Evolutionary conservation across 1,140 invertebrate genomes (phyloP).

Genomic region (Camponotus pennsylvanicus): DNA sequence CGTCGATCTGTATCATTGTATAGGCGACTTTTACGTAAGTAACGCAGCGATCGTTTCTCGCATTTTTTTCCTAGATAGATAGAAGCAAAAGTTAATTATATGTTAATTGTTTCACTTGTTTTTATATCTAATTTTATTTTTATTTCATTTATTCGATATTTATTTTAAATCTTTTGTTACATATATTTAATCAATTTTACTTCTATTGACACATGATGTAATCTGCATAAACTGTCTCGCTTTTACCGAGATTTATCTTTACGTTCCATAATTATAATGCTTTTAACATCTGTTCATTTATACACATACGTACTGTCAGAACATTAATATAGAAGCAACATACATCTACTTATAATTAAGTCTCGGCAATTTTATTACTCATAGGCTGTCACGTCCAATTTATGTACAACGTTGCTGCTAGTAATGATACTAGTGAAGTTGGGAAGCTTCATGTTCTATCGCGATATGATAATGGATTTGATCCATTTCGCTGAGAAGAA

Average conservation of each 20-base stretch:
- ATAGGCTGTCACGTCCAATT: conserved; percentile 63
- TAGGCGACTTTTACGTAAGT: conserved; percentile 71
- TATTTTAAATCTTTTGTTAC: too few relatives aligned
- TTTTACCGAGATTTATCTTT: too few relatives aligned
- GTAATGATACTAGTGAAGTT: conserved; percentile 70
- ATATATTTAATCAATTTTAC: too few relatives aligned
- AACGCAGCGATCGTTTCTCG: too few relatives aligned
- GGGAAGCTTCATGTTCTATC: conserved; percentile 60
- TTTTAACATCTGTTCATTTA: neutral
- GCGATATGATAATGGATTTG: conserved; percentile 58
- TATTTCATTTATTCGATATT: neutral
- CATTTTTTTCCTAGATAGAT: neutral
- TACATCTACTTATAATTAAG: neutral
- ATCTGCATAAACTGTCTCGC: too few relatives aligned
- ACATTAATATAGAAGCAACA: neutral
- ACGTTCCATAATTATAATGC: too few relatives aligned
- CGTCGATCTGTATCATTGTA: conserved; percentile 68
- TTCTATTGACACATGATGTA: too few relatives aligned
- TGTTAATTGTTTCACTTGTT: neutral
- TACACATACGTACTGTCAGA: neutral
- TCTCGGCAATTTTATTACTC: conserved; percentile 17
- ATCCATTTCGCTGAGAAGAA: conserved; percentile 66
- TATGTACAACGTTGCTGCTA: conserved; percentile 65
- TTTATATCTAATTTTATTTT: neutral
- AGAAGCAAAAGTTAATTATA: neutral